Evolutionary conservation across 1,140 invertebrate genomes (phyloP).

Genomic region (Sycobia sp.): DNA sequence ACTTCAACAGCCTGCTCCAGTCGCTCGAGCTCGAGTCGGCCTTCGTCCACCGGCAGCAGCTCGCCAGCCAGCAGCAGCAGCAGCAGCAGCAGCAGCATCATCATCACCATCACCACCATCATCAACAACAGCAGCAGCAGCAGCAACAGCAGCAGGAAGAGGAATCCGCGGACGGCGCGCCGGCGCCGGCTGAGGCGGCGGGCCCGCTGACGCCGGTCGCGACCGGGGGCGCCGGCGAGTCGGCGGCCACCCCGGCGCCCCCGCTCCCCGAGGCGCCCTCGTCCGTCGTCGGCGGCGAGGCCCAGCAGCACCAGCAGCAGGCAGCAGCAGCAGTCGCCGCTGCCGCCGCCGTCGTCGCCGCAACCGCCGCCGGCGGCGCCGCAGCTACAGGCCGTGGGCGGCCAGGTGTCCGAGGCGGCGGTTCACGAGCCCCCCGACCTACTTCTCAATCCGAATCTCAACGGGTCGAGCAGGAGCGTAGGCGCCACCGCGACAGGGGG

Average conservation of each 20-base stretch:
- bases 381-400: no score
- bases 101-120: no score
- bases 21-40: conserved; percentile 38
- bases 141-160: not conserved
- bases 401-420: no score
- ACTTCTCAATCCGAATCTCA: conserved; percentile 54
- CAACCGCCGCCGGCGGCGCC: not conserved
- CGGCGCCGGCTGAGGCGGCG: not conserved
- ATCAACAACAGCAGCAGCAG: not conserved
- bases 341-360: not conserved
- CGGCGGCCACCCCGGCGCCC: no score
- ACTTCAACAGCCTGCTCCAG: conserved; percentile 55
- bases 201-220: not conserved
- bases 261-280: no score
- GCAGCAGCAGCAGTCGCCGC: not conserved
- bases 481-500: no score
- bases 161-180: not conserved
- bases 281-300: no score
- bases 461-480: conserved; percentile 47
- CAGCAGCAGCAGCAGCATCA: no score
- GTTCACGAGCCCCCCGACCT: conserved; percentile 56
- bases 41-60: not conserved
- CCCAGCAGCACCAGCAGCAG: not conserved
- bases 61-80: no score
- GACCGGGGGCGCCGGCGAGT: not conserved